Conservation (phyloP, 64 coral and sea anemone genomes). For the Exaiptasia diaphana region DNA sequence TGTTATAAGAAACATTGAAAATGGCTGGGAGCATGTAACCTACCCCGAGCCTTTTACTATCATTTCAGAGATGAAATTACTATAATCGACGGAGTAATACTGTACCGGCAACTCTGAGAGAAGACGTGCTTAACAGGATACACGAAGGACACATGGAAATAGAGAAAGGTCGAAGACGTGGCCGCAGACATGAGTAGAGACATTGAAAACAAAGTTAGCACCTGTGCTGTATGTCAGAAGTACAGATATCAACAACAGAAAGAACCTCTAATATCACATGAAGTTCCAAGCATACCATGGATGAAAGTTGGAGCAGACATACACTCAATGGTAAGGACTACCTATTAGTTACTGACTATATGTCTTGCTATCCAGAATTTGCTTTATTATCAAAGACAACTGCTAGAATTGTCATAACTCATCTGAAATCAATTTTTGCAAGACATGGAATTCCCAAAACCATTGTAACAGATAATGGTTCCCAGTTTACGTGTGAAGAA, state of each 20-base stretch:
- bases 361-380: background rate
- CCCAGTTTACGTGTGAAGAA: no score
- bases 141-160: conserved; percentile 21
- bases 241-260: conserved; percentile 5
- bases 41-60: background rate
- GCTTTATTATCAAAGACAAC: no score
- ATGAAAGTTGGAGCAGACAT: conserved; percentile 17
- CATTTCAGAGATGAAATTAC: background rate
- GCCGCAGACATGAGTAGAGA: conserved; percentile 18
- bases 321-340: conserved; percentile 9
- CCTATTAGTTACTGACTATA: background rate
- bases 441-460: no score
- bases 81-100: background rate
- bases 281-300: conserved; percentile 27
- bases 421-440: no score
- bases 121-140: background rate
- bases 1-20: background rate
- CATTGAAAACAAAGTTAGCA: conserved; percentile 5
- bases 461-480: no score
- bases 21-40: conserved; percentile 5
- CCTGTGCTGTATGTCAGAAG: conserved; percentile 5
- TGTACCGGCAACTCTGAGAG: conserved; percentile 9
- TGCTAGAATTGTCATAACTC: no score
- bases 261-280: conserved; percentile 31
- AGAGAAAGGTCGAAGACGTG: background rate